Base-by-base conservation (phyloP, 92 coral and sea anemone genomes). In the Zoanthus sansibaricus region DNA sequence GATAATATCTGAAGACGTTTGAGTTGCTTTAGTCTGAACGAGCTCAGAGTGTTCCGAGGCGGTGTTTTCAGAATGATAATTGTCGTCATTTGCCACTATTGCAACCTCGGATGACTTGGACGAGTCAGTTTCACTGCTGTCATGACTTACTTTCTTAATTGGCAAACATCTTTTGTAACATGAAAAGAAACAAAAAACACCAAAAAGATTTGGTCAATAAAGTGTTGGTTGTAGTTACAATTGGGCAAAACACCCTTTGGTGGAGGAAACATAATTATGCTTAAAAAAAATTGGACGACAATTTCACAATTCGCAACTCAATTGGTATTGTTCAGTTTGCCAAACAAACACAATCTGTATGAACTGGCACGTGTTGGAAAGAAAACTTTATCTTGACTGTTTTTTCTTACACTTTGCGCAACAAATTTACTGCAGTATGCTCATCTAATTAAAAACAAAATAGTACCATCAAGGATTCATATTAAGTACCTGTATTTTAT, bases 401-500 rank as follows among this genome's bases (percentile, higher is more conserved):
- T 37, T 37, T 37, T 37, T 2, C 42, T 37, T 37, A 37, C 42
- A 37, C 42, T 37, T 25, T 25, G 42, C 4, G 42, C 4, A 37
- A 37, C 4, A 37, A 37, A 37, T 37, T 37, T 37, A 37, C 42
- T 37, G 4, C 42, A 37, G 42, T 2, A 4, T 37, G 3, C 42
- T 2, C 42, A 25, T 37, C 4, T 37, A 37, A 2, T 37, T 37
- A 37, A 37, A 37, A 37, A 37, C 42, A 37, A 37, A 37, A 4
- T 37, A 37, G 42, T 54, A 10, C 59, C 11, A 54, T 15, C 12
- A 54, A 54, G 10, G 59, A 54, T 54, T 54, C 6, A 18, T 14
- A 14, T 16, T 61, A 17, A 82, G 33, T 69, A 95, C 98, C 93
- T 94, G 93, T 93, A 97, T 70, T 95, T 93, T 4, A 97, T 90